These are phyloP conservation scores for Geopemphigus sp. DNA, from an alignment of 1,140 invertebrate genomes.

Conservation along the genomic window DNA sequence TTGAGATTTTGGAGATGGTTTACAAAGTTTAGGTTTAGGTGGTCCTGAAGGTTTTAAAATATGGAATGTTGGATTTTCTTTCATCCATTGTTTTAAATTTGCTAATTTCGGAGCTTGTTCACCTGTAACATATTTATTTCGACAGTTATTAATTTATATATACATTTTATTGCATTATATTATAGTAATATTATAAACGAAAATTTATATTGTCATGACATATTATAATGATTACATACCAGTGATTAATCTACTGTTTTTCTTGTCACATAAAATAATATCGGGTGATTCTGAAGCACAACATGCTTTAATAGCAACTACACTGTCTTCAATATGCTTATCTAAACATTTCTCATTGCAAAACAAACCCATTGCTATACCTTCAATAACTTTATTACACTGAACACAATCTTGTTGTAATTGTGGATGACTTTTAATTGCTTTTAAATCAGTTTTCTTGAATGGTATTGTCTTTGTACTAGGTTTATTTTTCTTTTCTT, in stretches of 20 bases:
- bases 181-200: neutral
- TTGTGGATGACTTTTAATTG: slow-evolving; percentile 1
- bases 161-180: no score
- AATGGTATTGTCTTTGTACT: slow-evolving; percentile 17
- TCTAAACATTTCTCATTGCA: slow-evolving; percentile 42
- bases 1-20: neutral
- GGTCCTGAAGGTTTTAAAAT: slow-evolving; percentile 51
- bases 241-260: slow-evolving; percentile 71
- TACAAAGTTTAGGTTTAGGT: slow-evolving; percentile 25
- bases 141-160: neutral
- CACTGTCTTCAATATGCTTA: slow-evolving; percentile 43
- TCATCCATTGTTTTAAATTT: slow-evolving; percentile 78
- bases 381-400: neutral
- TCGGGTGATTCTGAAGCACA: slow-evolving; percentile 48
- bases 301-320: slow-evolving; percentile 39
- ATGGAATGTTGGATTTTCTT: slow-evolving; percentile 81
- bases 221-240: slow-evolving; percentile 68
- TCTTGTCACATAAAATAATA: slow-evolving; percentile 76
- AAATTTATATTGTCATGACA: neutral
- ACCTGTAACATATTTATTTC: slow-evolving; percentile 58
- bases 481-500: slow-evolving; percentile 16
- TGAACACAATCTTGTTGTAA: slow-evolving; percentile 10
- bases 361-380: slow-evolving; percentile 18
- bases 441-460: slow-evolving; percentile 26
- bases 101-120: slow-evolving; percentile 73